Conservation (phyloP, 37 sponge, comb jelly and placozoan species). For the Halichondria panicea region DNA sequence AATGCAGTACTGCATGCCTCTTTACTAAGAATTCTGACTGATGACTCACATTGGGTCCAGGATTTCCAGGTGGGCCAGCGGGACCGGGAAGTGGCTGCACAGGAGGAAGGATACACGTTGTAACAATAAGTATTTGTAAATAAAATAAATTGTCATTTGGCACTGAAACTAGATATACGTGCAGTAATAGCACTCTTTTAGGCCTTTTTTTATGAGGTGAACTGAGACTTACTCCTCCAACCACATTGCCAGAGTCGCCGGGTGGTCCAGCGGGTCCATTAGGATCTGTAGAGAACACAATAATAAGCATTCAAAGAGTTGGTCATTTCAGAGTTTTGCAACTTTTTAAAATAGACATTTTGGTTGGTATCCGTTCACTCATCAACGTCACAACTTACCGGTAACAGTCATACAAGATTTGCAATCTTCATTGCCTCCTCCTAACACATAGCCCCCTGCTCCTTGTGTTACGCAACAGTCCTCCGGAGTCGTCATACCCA, state of each 20-base stretch:
- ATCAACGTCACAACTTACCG: no score
- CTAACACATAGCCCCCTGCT: no score
- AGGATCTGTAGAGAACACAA: constrained; percentile 16
- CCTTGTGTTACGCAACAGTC: constrained; percentile 18
- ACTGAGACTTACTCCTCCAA: constrained; percentile 46
- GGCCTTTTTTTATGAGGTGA: no score
- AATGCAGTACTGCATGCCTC: no score
- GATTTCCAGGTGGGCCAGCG: constrained; percentile 47
- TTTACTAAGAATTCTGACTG: background rate
- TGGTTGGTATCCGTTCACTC: no score
- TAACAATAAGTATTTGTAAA: background rate
- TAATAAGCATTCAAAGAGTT: no score
- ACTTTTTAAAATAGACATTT: no score
- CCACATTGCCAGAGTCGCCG: constrained; percentile 21
- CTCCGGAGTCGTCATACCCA: background rate
- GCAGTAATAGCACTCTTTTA: no score
- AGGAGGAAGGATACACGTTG: background rate
- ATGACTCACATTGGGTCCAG: constrained; percentile 55
- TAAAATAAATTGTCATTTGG: background rate
- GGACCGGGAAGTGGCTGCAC: constrained; percentile 41
- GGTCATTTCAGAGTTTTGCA: no score
- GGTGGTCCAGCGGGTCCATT: constrained; percentile 26
- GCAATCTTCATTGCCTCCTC: no score
- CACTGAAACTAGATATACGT: no score
- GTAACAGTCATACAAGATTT: no score